A percentile compares a stretch with the other conserved stretches of the same genome.
These are phyloP conservation scores for Tetraodon nigroviridis DNA, from an alignment of 2,113 vertebrate genomes.

Conservation along the genomic window DNA sequence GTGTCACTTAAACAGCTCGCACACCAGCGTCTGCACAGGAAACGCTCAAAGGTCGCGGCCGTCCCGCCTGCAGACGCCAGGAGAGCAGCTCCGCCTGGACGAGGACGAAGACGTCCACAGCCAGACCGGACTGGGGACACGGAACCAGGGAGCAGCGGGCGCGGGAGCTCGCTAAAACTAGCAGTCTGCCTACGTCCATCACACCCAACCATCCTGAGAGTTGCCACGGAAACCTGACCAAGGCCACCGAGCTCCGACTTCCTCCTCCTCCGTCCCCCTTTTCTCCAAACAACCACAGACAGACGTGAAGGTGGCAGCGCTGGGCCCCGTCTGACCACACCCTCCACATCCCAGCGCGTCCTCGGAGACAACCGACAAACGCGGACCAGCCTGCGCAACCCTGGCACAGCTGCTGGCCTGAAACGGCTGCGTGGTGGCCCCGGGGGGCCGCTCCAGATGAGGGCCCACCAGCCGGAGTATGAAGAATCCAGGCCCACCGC, in stretches of 20 bases:
- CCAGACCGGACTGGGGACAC: constrained; percentile 15
- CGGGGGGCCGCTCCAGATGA: constrained; percentile 35
- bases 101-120: constrained; percentile 9
- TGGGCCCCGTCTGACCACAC: not conserved
- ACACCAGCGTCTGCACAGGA: constrained; percentile 2
- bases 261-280: too few relatives aligned
- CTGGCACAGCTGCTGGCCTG: constrained; percentile 27
- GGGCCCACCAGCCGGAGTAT: constrained; percentile 24
- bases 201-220: too few relatives aligned
- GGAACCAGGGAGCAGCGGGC: not conserved
- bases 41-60: constrained; percentile 1
- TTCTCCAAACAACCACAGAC: too few relatives aligned
- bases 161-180: too few relatives aligned
- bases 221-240: too few relatives aligned
- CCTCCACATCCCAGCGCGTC: not conserved
- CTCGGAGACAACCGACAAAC: constrained; percentile 11
- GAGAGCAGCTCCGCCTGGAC: constrained; percentile 2
- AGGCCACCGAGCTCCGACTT: too few relatives aligned
- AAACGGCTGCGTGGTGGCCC: constrained; percentile 33
- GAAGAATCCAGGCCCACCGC: constrained; percentile 38
- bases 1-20: not conserved
- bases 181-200: too few relatives aligned
- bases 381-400: not conserved
- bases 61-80: not conserved
- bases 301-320: too few relatives aligned